Conservation (phyloP, 92 coral and sea anemone genomes). For the Umimayanthus kanabou region DNA sequence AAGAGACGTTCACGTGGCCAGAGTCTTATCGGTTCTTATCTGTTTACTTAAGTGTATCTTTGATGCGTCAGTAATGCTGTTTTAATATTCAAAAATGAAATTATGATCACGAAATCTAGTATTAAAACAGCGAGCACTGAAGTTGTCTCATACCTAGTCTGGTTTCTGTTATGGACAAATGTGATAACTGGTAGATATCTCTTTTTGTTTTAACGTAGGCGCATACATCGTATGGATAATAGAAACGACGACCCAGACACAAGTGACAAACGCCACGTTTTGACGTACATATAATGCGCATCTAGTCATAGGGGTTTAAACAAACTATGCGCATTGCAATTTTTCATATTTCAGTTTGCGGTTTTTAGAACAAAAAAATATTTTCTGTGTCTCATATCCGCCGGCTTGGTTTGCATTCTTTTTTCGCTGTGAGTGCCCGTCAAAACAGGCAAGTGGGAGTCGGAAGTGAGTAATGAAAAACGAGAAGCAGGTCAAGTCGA, state of each 20-base stretch:
- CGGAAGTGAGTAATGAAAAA: conserved; percentile 44
- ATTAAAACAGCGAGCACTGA: background rate
- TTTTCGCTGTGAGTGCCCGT: conserved; percentile 11
- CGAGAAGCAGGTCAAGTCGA: background rate
- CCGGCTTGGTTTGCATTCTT: conserved; percentile 3
- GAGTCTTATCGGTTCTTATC: background rate
- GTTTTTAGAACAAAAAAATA: background rate
- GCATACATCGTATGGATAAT: too few relatives aligned
- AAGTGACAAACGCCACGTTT: background rate
- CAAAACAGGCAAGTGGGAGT: conserved; percentile 29
- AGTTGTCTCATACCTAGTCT: background rate
- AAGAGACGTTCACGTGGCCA: background rate
- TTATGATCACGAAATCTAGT: background rate
- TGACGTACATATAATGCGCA: background rate
- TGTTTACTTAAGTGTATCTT: background rate
- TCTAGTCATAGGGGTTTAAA: background rate
- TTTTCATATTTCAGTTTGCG: background rate
- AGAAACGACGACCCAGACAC: background rate
- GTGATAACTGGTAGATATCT: too few relatives aligned
- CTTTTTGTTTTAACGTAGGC: too few relatives aligned
- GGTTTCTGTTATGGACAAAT: background rate
- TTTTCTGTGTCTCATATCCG: conserved; percentile 17
- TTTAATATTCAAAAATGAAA: background rate
- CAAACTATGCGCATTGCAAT: background rate
- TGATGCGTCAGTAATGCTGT: conserved; percentile 1